Conservation (phyloP, 1,140 invertebrate species). For the Lordiphosa clarofinis region DNA sequence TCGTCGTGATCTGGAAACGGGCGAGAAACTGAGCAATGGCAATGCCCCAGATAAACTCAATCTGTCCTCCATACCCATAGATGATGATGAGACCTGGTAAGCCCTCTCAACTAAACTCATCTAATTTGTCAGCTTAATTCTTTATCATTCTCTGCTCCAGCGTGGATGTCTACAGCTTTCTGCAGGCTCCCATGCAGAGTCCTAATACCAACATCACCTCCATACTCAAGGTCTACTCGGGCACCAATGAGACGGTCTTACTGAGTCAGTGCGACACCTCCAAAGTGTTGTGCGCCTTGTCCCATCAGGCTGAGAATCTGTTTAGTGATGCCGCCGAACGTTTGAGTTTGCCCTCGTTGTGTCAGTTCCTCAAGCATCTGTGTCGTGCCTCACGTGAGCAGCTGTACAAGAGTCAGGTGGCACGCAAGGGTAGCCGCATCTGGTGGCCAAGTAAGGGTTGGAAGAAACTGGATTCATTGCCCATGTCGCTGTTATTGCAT, state of each 20-base stretch:
- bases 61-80: conserved; percentile 80
- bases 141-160: conserved; percentile 80
- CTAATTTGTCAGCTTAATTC: not conserved
- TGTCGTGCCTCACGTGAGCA: conserved; percentile 91
- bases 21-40: conserved; percentile 70
- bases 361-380: conserved; percentile 89
- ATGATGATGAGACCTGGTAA: conserved; percentile 88
- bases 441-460: conserved; percentile 79
- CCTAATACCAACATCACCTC: conserved; percentile 81
- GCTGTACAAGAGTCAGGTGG: conserved; percentile 82
- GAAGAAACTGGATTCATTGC: conserved; percentile 79
- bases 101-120: not conserved
- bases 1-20: conserved; percentile 80
- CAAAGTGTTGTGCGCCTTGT: conserved; percentile 91
- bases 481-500: conserved; percentile 85
- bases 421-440: conserved; percentile 81
- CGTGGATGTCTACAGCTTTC: conserved; percentile 90
- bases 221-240: conserved; percentile 78
- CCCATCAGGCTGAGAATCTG: conserved; percentile 91
- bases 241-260: conserved; percentile 83
- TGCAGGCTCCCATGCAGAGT: conserved; percentile 86
- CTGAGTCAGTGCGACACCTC: conserved; percentile 90
- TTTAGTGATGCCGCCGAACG: conserved; percentile 92
- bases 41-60: conserved; percentile 75
- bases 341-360: conserved; percentile 91